Conservation (phyloP, 2,113 vertebrate species). For the Anseranas semipalmata region DNA sequence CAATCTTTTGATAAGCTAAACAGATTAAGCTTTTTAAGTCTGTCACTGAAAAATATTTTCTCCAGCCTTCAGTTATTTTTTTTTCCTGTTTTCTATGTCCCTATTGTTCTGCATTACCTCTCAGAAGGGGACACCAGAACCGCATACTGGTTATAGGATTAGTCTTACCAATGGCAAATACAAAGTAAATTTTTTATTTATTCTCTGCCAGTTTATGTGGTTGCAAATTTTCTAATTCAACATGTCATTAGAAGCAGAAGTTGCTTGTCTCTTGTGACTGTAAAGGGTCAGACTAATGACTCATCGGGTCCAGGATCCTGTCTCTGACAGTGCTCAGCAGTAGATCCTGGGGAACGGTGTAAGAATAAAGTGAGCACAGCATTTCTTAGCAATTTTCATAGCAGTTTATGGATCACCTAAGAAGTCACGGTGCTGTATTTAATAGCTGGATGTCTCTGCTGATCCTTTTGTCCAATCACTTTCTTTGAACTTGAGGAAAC, state of each 20-base stretch:
- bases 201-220: background rate
- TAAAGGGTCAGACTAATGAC: background rate
- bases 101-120: background rate
- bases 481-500: background rate
- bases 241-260: background rate
- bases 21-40: background rate
- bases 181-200: background rate
- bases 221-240: background rate
- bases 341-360: background rate
- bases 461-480: background rate
- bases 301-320: background rate
- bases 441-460: background rate
- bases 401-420: background rate
- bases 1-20: background rate
- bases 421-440: background rate
- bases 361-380: background rate
- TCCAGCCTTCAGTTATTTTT: background rate
- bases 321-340: background rate
- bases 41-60: background rate
- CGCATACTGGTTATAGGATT: background rate
- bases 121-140: background rate
- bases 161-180: background rate
- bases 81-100: background rate
- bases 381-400: rapidly evolving
- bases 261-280: background rate